These are phyloP conservation scores for Chionomys nivalis DNA, from an alignment of 2,113 vertebrate species.

Conservation along the genomic window DNA sequence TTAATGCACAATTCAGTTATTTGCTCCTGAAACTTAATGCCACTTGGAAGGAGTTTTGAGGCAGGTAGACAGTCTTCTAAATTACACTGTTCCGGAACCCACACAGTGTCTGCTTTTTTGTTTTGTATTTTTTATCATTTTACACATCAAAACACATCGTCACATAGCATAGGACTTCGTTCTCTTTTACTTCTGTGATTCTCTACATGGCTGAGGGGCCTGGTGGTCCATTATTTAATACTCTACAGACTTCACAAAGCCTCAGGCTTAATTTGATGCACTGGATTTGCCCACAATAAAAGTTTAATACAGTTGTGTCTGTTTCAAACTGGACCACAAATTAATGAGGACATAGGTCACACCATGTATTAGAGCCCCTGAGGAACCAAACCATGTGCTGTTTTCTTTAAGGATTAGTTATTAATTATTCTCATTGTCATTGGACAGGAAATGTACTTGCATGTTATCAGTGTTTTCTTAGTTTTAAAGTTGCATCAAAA, in stretches of 20 bases:
- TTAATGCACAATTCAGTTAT: background rate
- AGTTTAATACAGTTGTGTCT: background rate
- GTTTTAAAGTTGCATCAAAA: background rate
- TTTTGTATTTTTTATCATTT: background rate
- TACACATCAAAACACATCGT: background rate
- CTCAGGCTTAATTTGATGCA: background rate
- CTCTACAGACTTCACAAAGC: background rate
- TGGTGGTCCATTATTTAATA: background rate
- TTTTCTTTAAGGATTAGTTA: slow-evolving; percentile 8
- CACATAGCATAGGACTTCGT: background rate
- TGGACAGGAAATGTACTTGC: slow-evolving; percentile 32
- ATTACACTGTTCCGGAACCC: no score
- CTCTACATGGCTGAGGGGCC: background rate
- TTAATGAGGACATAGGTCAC: background rate
- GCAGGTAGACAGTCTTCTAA: background rate
- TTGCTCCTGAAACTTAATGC: background rate
- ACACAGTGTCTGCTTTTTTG: background rate
- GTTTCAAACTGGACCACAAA: background rate
- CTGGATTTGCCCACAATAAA: background rate
- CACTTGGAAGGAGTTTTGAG: slow-evolving; percentile 11
- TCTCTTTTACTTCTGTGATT: background rate
- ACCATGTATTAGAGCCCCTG: background rate
- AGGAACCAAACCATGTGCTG: background rate
- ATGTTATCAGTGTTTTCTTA: background rate
- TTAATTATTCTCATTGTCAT: background rate